Evolutionary conservation across 1,140 invertebrate species (phyloP).

Genomic region (Hycleus cichorii): DNA sequence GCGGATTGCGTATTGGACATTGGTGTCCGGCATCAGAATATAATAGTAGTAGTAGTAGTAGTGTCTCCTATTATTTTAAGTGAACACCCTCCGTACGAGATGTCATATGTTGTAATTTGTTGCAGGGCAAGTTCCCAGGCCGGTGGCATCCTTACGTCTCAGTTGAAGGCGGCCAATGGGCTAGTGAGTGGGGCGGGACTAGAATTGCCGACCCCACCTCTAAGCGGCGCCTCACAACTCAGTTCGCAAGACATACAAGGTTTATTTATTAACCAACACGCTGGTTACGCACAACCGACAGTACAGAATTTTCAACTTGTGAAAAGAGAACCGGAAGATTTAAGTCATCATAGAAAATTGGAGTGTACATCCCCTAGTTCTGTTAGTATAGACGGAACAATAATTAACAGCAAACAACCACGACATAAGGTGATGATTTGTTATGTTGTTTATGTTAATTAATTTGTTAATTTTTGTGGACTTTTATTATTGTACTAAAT

Average conservation of each 20-base stretch:
- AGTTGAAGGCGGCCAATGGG: constrained; percentile 50
- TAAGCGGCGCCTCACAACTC: constrained; percentile 41
- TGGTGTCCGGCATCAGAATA: too few relatives aligned
- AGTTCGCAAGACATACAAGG: constrained; percentile 50
- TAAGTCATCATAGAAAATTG: constrained; percentile 45
- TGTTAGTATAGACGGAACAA: constrained; percentile 36
- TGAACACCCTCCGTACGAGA: constrained; percentile 13
- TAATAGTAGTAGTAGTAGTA: too few relatives aligned
- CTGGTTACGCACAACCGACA: constrained; percentile 33
- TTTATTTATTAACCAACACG: constrained; percentile 54
- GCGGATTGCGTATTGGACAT: too few relatives aligned
- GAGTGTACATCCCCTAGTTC: constrained; percentile 36
- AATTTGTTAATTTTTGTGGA: too few relatives aligned
- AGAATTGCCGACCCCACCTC: constrained; percentile 44
- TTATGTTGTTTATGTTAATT: too few relatives aligned
- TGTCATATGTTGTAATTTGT: constrained; percentile 36
- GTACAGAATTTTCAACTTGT: constrained; percentile 46
- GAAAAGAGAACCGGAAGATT: constrained; percentile 60
- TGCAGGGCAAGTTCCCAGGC: constrained; percentile 41
- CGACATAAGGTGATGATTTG: constrained; percentile 35
- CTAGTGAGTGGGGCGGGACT: constrained; percentile 48
- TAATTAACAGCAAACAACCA: constrained; percentile 38
- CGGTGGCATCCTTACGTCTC: constrained; percentile 41
- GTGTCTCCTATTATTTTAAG: neutral
- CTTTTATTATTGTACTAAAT: too few relatives aligned